Base-by-base conservation (phyloP, 2,888 invertebrate genomes). In the Dolichomitus sp. region DNA sequence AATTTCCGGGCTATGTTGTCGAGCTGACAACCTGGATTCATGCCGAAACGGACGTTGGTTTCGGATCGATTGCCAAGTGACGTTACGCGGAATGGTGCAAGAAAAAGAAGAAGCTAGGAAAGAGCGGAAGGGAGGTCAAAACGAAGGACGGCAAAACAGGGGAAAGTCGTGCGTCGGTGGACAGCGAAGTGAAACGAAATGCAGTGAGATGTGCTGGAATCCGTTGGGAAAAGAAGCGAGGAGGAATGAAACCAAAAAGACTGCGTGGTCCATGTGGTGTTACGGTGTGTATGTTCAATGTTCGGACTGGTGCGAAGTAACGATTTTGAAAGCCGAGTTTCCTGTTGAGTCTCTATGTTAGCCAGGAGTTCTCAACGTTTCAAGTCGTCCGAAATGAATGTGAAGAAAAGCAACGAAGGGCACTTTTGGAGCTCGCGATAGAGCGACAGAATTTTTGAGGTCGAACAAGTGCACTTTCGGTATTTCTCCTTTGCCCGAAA, bases 401-500 rank as follows among this genome's bases (percentile, higher is more conserved):
- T 14, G n/a, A 4, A 11, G 57, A 33, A 59, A 59, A 12, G 63
- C 30, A 37, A 27, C 59, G 69, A 19, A 11, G 14, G 17, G 45
- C 12, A 37, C 1, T 4, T 30, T n/a, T 37, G 37, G 19, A 33
- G 52, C 50, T 42, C 23, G 61, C 14, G 48, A 59, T 66, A 19
- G 6, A 5, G 14, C 23, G 19, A 7, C 33, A 48, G 33, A 59
- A 59, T 57, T 14, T 37, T 33, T 48, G 61, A 37, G 70, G 63
- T 80, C 75, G 52, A 76, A 73, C 59, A 68, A 33, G 9, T 27
- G 79, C 82, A 76, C 42, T 75, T 78, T 79, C 45, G 70, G 68
- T 70, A 63, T 76, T 87, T 87, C 87, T 87, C 87, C 86, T 88
- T 89, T 88, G 89, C 88, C 85, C 86, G 83, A 87, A 88, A 88